phyloP scores from a whole-genome alignment of 2,888 invertebrate species.

The Acanthosoma haemorrhoidale region DNA sequence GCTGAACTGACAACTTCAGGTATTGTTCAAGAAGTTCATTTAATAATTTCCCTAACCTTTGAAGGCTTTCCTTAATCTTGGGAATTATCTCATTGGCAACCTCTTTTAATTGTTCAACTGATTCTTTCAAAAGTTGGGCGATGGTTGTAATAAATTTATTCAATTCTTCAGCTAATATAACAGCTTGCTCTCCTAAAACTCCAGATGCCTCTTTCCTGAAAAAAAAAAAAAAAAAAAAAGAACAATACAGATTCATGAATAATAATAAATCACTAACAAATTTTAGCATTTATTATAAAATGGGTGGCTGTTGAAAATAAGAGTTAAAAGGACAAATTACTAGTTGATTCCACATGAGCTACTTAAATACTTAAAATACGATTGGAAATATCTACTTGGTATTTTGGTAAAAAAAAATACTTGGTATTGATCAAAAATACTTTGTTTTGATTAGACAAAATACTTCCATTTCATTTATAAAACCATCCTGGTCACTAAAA shows the following conservation, averaged over 20 bases:
- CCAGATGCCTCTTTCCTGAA: conserved; percentile 49
- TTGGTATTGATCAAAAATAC: no score
- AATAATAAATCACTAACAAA: no score
- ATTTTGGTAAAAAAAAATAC: no score
- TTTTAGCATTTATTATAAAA: no score
- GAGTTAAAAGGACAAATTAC: no score
- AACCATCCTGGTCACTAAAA: no score
- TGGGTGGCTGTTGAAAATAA: no score
- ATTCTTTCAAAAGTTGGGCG: conserved; percentile 45
- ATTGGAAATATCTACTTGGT: no score
- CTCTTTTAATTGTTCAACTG: conserved; percentile 46
- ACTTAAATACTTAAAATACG: no score
- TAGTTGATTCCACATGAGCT: no score
- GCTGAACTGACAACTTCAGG: conserved; percentile 48
- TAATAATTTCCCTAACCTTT: conserved; percentile 47
- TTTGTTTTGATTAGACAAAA: no score
- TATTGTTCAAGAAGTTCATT: conserved; percentile 49
- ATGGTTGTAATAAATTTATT: conserved; percentile 46
- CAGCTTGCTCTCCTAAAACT: conserved; percentile 42
- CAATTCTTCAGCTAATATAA: conserved; percentile 40
- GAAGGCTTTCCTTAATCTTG: conserved; percentile 47
- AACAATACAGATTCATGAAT: not conserved
- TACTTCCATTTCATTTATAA: no score
- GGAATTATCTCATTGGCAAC: conserved; percentile 45
- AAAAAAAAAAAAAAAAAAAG: conserved; percentile 24